Conservation (phyloP, 1,140 invertebrate genomes). For the Lucilia sericata region DNA sequence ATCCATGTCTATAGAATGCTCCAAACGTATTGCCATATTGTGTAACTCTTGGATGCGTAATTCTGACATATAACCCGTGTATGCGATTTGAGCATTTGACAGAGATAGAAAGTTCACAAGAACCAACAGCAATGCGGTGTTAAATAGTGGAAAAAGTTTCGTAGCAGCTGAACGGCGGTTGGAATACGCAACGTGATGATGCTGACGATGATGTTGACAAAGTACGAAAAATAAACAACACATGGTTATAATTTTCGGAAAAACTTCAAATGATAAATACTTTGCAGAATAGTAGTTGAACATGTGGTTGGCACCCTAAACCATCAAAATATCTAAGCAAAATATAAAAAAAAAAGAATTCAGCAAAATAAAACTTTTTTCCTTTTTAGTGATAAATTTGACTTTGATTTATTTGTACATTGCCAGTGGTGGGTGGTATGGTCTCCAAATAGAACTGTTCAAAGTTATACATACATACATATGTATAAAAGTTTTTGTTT, state of each 20-base stretch:
- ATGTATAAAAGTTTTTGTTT: slow-evolving; percentile 15
- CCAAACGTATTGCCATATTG: slow-evolving; percentile 53
- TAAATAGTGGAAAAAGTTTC: slow-evolving; percentile 24
- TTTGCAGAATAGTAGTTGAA: not conserved
- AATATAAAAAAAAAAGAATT: not conserved
- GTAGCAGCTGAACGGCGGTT: slow-evolving; percentile 36
- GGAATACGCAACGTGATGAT: slow-evolving; percentile 12
- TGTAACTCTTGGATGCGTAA: slow-evolving; percentile 58
- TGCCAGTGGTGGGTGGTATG: not conserved
- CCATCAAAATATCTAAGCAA: not conserved
- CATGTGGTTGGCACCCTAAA: not conserved
- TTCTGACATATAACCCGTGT: slow-evolving; percentile 55
- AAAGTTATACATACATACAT: not conserved
- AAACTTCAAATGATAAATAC: not conserved
- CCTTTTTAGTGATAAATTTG: slow-evolving; percentile 29
- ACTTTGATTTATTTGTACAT: slow-evolving; percentile 33
- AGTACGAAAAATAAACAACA: slow-evolving; percentile 43
- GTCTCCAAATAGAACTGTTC: not conserved
- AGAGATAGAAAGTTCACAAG: not conserved
- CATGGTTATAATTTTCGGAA: slow-evolving; percentile 23
- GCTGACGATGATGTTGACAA: slow-evolving; percentile 37
- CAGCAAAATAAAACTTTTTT: slow-evolving; percentile 28
- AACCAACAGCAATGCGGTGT: not conserved
- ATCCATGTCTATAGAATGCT: slow-evolving; percentile 57
- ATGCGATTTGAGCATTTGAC: slow-evolving; percentile 51